Conservation (phyloP, 2,113 vertebrate species). For the Clinocottus analis region DNA sequence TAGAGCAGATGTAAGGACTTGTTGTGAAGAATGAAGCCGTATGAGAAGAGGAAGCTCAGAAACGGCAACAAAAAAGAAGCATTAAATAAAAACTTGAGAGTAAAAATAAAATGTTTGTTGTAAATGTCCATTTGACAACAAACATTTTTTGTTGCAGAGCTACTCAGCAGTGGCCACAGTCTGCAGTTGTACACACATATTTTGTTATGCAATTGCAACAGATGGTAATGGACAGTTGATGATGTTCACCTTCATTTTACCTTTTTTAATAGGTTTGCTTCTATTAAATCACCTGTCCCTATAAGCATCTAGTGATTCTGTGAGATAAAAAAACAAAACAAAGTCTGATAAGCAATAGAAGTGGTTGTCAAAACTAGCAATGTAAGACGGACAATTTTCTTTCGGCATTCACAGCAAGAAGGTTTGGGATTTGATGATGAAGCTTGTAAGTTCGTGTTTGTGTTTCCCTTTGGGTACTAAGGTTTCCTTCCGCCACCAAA, state of each 20-base stretch:
- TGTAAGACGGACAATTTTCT: background rate
- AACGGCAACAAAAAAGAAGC: background rate
- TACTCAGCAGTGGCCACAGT: background rate
- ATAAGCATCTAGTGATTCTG: too few relatives aligned
- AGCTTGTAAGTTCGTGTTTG: too few relatives aligned
- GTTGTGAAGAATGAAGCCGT: background rate
- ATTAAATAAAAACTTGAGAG: background rate
- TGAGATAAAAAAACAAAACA: too few relatives aligned
- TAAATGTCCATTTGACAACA: too few relatives aligned
- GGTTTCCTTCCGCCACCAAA: background rate
- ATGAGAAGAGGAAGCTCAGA: background rate
- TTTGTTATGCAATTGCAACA: background rate
- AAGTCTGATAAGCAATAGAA: too few relatives aligned
- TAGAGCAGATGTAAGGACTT: background rate
- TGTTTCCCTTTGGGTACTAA: background rate
- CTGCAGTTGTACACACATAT: background rate
- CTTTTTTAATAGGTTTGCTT: too few relatives aligned
- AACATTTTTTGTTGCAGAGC: background rate
- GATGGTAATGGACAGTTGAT: background rate
- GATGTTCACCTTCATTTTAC: background rate
- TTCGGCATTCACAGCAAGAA: too few relatives aligned
- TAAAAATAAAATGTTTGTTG: background rate
- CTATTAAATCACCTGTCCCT: too few relatives aligned
- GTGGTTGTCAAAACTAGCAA: too few relatives aligned
- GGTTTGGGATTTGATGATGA: too few relatives aligned